Percentiles rank a stretch among this genome's conserved stretches.
phyloP scores from a whole-genome alignment of 2,888 invertebrate species.

The Rhagophthalmus giganteus region DNA sequence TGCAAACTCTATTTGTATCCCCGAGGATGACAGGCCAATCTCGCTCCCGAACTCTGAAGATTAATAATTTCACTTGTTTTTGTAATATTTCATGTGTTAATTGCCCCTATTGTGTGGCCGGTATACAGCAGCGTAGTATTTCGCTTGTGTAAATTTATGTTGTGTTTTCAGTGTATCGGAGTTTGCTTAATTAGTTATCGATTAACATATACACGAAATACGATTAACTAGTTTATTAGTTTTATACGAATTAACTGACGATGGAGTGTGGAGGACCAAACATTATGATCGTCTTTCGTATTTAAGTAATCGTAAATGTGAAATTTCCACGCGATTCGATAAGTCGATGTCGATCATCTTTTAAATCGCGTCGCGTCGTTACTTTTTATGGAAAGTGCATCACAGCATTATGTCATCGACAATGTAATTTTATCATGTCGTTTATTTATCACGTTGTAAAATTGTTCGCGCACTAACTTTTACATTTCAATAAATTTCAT shows the following conservation, averaged over 20 bases:
- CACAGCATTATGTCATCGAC: too few species aligned
- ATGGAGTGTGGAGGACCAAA: too few species aligned
- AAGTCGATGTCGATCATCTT: too few species aligned
- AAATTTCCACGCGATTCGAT: too few species aligned
- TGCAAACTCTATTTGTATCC: slow-evolving; percentile 50
- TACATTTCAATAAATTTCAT: too few species aligned
- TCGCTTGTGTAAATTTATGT: slow-evolving; percentile 14
- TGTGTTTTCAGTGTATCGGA: slow-evolving; percentile 15
- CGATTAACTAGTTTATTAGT: background rate
- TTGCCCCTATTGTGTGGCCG: slow-evolving; percentile 40
- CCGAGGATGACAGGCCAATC: slow-evolving; percentile 52
- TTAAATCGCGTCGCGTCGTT: too few species aligned
- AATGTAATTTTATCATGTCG: too few species aligned
- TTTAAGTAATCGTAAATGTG: too few species aligned
- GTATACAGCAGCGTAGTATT: slow-evolving; percentile 7
- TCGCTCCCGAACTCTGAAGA: slow-evolving; percentile 52
- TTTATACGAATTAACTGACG: background rate
- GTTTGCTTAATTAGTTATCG: slow-evolving; percentile 18
- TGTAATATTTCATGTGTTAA: slow-evolving; percentile 55
- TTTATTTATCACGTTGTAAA: too few species aligned
- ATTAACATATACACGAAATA: slow-evolving; percentile 5
- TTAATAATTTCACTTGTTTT: slow-evolving; percentile 55
- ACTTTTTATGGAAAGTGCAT: too few species aligned
- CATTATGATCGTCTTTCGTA: too few species aligned
- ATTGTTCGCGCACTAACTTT: too few species aligned